Conservation (phyloP, 2,113 vertebrate genomes). For the Piaya cayana region DNA sequence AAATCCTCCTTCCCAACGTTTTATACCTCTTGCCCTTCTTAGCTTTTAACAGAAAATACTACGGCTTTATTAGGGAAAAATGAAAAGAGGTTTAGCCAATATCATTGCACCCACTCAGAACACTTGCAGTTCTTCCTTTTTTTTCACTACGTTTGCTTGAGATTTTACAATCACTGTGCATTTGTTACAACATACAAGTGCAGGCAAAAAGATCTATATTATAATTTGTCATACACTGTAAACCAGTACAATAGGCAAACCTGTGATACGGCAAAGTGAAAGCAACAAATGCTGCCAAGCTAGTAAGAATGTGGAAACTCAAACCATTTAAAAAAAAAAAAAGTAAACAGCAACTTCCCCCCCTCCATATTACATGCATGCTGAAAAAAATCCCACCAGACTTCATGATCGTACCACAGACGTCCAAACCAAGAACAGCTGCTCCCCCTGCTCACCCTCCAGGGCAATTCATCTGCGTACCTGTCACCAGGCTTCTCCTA, state of each 20-base stretch:
- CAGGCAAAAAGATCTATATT: constrained; percentile 65
- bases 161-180: constrained; percentile 69
- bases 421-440: background rate
- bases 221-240: constrained; percentile 68
- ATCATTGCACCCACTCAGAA: constrained; percentile 42
- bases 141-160: constrained; percentile 20
- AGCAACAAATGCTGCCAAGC: constrained; percentile 68
- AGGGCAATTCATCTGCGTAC: background rate
- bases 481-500: constrained; percentile 11
- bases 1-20: constrained; percentile 8
- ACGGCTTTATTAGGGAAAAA: constrained; percentile 34
- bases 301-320: constrained; percentile 51
- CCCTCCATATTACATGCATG: background rate
- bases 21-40: constrained; percentile 38
- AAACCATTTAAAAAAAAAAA: background rate
- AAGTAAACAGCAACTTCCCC: constrained; percentile 40
- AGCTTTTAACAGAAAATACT: constrained; percentile 27
- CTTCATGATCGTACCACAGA: background rate
- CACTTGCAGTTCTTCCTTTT: background rate
- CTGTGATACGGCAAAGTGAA: constrained; percentile 63
- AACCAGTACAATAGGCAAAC: constrained; percentile 78
- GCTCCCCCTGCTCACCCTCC: background rate
- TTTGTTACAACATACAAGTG: constrained; percentile 68
- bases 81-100: constrained; percentile 14
- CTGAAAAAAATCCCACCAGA: background rate